Conservation (phyloP, 2,888 invertebrate genomes). For the Tolmerus cingulatus region DNA sequence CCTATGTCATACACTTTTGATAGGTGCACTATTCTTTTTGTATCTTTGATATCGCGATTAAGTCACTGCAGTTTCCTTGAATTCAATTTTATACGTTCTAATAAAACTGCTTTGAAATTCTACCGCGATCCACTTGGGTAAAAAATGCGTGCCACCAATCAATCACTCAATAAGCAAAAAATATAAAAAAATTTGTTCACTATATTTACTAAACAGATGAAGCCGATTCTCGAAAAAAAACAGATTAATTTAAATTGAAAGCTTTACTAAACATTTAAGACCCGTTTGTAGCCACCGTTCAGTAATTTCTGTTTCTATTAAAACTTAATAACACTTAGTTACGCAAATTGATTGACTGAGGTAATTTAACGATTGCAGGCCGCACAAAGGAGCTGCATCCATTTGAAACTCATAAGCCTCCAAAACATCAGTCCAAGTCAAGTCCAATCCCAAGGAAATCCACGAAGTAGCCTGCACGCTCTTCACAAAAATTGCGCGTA, state of each 20-base stretch:
- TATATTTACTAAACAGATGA: neutral
- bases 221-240: neutral
- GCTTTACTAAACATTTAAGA: neutral
- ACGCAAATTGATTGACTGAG: neutral
- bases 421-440: neutral
- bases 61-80: neutral
- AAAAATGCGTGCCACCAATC: conserved; percentile 37
- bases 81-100: neutral
- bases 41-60: neutral
- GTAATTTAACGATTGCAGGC: neutral
- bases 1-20: neutral
- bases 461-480: conserved; percentile 13
- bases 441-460: conserved; percentile 9
- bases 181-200: neutral
- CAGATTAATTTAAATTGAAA: neutral
- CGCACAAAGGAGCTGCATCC: neutral
- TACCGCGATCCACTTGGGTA: neutral
- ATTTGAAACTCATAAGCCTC: neutral
- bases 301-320: neutral
- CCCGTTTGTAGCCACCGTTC: neutral
- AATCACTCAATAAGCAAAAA: conserved; percentile 5
- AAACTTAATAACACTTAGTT: neutral
- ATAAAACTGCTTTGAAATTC: neutral
- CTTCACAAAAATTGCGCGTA: neutral
- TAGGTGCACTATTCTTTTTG: neutral